A percentile compares a stretch with the other conserved stretches of the same genome.
Conservation (phyloP, 2,888 invertebrate genomes). For the Metopia argyrocephala region DNA sequence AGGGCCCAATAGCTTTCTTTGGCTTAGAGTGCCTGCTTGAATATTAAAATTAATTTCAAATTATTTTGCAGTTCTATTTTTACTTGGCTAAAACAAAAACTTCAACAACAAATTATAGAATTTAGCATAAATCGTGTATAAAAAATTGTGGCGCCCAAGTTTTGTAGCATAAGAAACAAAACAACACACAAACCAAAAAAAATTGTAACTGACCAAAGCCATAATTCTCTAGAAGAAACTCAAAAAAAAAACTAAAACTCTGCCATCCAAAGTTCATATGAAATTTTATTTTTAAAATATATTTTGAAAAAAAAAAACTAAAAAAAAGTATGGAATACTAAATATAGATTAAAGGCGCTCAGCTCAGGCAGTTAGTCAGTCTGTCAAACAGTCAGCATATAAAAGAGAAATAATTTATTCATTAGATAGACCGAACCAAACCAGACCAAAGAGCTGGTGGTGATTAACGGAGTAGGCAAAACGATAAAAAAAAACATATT, state of each 20-base stretch:
- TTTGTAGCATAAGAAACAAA: conserved; percentile 9
- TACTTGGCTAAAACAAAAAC: not conserved
- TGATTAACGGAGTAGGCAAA: not conserved
- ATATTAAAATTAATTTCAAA: not conserved
- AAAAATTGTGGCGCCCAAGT: conserved; percentile 52
- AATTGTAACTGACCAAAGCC: conserved; percentile 41
- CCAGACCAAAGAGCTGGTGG: too few species aligned
- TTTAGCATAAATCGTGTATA: not conserved
- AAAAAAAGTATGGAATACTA: not conserved
- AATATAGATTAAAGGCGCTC: too few species aligned
- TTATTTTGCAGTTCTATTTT: conserved; percentile 16
- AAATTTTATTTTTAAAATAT: not conserved
- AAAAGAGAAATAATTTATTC: conserved; percentile 59
- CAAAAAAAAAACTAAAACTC: not conserved
- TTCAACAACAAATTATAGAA: not conserved
- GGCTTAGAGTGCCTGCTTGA: not conserved
- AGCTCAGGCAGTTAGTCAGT: not conserved
- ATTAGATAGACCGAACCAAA: conserved; percentile 43
- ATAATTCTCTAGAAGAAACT: conserved; percentile 37
- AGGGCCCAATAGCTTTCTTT: not conserved
- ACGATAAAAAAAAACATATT: not conserved
- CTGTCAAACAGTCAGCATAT: conserved; percentile 12
- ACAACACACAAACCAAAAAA: conserved; percentile 10
- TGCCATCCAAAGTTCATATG: not conserved
- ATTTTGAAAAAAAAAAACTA: too few species aligned